phyloP scores from a whole-genome alignment of 2,113 vertebrate genomes.

The Pampusana beccarii region DNA sequence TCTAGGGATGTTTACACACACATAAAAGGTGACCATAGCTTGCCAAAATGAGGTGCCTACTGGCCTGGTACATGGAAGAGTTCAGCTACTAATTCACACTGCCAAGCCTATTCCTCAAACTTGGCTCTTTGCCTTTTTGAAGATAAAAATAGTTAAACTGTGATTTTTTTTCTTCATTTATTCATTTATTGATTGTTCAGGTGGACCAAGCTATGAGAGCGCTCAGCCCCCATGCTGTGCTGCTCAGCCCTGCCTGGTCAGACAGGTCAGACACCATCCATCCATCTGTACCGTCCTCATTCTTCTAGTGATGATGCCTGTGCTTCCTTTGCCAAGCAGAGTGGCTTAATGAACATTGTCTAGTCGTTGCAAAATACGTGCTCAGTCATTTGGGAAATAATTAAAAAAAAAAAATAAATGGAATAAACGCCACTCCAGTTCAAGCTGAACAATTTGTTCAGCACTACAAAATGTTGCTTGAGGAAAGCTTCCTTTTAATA shows the following conservation, averaged over 20 bases:
- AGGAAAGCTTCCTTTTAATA: conserved; percentile 25
- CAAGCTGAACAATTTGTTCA: conserved; percentile 13
- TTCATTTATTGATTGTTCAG: neutral
- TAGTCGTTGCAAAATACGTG: neutral
- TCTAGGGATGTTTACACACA: neutral
- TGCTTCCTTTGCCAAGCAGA: neutral
- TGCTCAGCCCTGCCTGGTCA: neutral
- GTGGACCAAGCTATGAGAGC: neutral
- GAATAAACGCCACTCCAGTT: conserved; percentile 18
- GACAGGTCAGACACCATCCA: neutral
- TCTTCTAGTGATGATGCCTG: neutral
- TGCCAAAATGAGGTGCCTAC: neutral
- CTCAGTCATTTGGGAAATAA: neutral
- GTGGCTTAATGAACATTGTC: neutral
- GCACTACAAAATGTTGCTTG: conserved; percentile 7
- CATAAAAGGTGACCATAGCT: neutral
- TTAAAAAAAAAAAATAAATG: neutral
- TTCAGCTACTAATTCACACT: neutral
- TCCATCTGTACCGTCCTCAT: neutral
- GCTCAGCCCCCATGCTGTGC: neutral
- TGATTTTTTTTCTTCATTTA: neutral
- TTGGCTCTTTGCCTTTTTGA: neutral
- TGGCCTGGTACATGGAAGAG: neutral
- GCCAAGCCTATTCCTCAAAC: neutral
- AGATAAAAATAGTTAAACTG: neutral